Evolutionary conservation across 2,888 invertebrate genomes (phyloP), one percentile per base, ranked within the genome.

Genomic region (Temnothorax ravouxi): DNA sequence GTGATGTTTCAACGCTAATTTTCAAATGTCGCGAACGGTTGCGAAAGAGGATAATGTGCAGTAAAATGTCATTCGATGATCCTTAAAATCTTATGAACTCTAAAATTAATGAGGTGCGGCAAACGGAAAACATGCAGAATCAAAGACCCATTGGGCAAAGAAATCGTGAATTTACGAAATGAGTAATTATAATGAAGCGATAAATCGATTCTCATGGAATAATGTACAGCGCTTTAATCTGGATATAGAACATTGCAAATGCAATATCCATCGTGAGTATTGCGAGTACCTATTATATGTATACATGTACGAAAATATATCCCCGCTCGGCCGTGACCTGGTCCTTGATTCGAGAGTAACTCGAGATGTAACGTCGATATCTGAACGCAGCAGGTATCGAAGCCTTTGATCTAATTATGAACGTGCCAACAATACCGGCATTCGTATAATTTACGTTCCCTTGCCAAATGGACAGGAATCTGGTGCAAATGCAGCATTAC

Each of bases 291-390:
- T n/a, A 71, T 38, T 29, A 21, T 29, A 21, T n/a, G n/a, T 34
- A 41, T 6, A 72, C 34, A 67, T 52, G 21, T 52, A 41, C 18
- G 56, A 44, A 74, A 74, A 74, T 75, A 21, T 34, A 25, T 59
- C 15, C n/a, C n/a, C 21, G n/a, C 15, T 13, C 18, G 25, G 3
- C n/a, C 41, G 2, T n/a, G 34, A 6, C 34, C 34, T 41, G 54
- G 21, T 41, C 21, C 52, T 71, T 18, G 47, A 77, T 67, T 56
- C 41, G 44, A 34, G 18, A n/a, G 21, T 47, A 76, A 56, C 47
- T 77, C 54, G 77, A 77, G 54, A 67, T 67, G 61, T 47, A 61
- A 61, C 61, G 29, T 44, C 54, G 77, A 67, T 77, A 66, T 77
- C 62, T 41, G 25, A 66, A 77, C 41, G 29, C 29, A 6, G 41